Evolutionary conservation across 2,797 vertebrate species (phyloP).

Genomic region (Liparis tanakae): DNA sequence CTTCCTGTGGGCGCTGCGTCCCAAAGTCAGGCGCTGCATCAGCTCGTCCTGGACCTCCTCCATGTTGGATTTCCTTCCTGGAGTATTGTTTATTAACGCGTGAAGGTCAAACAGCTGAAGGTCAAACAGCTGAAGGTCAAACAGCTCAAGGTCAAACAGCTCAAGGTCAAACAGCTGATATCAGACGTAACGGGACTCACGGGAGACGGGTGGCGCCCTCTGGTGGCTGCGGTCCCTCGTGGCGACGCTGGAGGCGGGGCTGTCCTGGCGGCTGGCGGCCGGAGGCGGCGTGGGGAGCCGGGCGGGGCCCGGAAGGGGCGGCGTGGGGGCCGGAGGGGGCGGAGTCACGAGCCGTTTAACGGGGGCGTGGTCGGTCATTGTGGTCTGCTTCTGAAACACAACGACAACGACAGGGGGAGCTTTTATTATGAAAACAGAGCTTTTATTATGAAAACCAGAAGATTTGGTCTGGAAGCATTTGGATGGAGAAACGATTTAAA

Average conservation of each 20-base stretch:
- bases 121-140: too few relatives aligned
- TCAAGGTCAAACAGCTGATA: too few relatives aligned
- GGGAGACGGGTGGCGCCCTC: slow-evolving; percentile 74
- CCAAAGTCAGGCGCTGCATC: slow-evolving; percentile 92
- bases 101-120: too few relatives aligned
- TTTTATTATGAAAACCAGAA: background rate
- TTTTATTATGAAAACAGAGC: slow-evolving; percentile 2
- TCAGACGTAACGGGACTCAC: slow-evolving; percentile 79
- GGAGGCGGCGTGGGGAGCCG: slow-evolving; percentile 82
- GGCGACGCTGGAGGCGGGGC: slow-evolving; percentile 82
- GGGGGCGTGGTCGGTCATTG: slow-evolving; percentile 78
- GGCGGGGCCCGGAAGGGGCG: slow-evolving; percentile 72
- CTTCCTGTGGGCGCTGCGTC: slow-evolving; percentile 92
- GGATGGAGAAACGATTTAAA: background rate
- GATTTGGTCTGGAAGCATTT: too few relatives aligned
- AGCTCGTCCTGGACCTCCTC: slow-evolving; percentile 98
- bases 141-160: too few relatives aligned
- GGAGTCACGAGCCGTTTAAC: slow-evolving; percentile 62
- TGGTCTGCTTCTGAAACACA: slow-evolving; percentile 88
- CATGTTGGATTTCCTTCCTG: slow-evolving; percentile 98
- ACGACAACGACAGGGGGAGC: slow-evolving; percentile 11
- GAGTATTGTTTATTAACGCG: too few relatives aligned
- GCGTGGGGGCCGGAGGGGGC: slow-evolving; percentile 49
- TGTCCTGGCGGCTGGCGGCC: slow-evolving; percentile 81
- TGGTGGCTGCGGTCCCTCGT: slow-evolving; percentile 83